These are phyloP conservation scores for Poeciliopsis paucimaculata DNA, from an alignment of 2,797 vertebrate species.

Conservation along the genomic window DNA sequence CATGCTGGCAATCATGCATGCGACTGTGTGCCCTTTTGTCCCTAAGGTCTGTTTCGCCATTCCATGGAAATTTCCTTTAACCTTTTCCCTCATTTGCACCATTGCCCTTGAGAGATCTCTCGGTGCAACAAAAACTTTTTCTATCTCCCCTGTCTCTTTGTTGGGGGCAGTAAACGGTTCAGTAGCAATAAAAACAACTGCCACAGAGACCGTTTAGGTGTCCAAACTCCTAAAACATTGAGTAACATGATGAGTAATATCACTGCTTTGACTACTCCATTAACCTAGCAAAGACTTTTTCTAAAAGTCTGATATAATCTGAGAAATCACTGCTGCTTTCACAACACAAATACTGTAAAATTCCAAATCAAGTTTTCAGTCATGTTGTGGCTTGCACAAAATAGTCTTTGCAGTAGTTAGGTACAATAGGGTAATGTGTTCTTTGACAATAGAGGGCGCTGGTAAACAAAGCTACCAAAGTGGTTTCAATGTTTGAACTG, in stretches of 20 bases:
- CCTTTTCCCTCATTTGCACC: conserved; percentile 58
- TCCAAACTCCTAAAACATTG: conserved; percentile 18
- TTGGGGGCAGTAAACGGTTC: not conserved
- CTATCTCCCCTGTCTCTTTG: not conserved
- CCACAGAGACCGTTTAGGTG: conserved; percentile 29
- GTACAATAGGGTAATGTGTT: not conserved
- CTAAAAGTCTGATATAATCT: not conserved
- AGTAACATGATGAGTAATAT: conserved; percentile 25
- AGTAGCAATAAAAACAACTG: conserved; percentile 39
- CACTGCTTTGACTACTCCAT: not conserved
- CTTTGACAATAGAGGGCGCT: not conserved
- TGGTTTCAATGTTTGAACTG: not conserved
- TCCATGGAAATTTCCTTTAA: conserved; percentile 65
- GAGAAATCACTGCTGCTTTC: not conserved
- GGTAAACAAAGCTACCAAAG: not conserved
- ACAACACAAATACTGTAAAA: not conserved
- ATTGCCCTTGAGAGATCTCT: conserved; percentile 37
- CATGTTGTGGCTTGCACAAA: not conserved
- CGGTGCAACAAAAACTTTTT: conserved; percentile 16
- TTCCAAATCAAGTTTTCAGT: not conserved
- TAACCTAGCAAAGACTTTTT: not conserved
- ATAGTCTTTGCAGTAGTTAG: not conserved
- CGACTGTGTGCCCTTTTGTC: conserved; percentile 12
- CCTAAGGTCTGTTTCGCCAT: conserved; percentile 2
- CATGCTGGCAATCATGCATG: conserved; percentile 24